Conservation (phyloP, 2,888 invertebrate species). For the Torymus tubicola region DNA sequence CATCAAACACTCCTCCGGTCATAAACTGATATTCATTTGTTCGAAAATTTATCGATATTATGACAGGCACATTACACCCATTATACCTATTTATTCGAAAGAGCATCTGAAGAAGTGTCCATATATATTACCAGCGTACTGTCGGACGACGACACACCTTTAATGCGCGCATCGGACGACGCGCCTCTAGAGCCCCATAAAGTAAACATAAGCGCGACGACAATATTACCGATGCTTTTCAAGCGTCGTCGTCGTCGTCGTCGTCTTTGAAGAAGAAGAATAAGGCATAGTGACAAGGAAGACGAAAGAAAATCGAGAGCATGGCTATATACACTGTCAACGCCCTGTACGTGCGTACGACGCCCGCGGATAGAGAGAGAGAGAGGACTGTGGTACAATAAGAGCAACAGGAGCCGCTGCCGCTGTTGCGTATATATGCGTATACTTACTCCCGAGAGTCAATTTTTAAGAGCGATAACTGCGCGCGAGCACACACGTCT, state of each 20-base stretch:
- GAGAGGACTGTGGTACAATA: neutral
- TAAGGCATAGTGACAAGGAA: slow-evolving; percentile 20
- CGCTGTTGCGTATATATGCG: too few relatives aligned
- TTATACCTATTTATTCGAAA: slow-evolving; percentile 1
- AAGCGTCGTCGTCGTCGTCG: slow-evolving; percentile 7
- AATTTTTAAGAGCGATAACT: slow-evolving; percentile 55
- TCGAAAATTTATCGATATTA: neutral
- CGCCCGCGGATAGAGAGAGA: neutral
- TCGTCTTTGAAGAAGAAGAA: slow-evolving; percentile 12
- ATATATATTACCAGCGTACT: too few relatives aligned
- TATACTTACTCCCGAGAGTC: slow-evolving; percentile 15
- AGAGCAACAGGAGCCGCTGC: slow-evolving; percentile 13
- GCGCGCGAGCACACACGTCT: slow-evolving; percentile 9
- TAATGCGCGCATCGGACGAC: neutral
- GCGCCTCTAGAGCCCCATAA: neutral
- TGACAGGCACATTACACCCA: neutral
- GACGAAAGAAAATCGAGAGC: slow-evolving; percentile 40
- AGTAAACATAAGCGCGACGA: slow-evolving; percentile 40
- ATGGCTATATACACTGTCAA: slow-evolving; percentile 40
- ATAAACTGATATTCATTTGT: neutral
- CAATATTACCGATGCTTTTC: slow-evolving; percentile 50
- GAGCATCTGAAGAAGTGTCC: neutral
- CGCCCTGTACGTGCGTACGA: slow-evolving; percentile 3
- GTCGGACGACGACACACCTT: slow-evolving; percentile 5
- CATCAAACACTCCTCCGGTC: too few relatives aligned